A percentile compares a stretch with the other conserved stretches of the same genome.
Conservation (phyloP, 2,113 vertebrate species). For the Mobula birostris region DNA sequence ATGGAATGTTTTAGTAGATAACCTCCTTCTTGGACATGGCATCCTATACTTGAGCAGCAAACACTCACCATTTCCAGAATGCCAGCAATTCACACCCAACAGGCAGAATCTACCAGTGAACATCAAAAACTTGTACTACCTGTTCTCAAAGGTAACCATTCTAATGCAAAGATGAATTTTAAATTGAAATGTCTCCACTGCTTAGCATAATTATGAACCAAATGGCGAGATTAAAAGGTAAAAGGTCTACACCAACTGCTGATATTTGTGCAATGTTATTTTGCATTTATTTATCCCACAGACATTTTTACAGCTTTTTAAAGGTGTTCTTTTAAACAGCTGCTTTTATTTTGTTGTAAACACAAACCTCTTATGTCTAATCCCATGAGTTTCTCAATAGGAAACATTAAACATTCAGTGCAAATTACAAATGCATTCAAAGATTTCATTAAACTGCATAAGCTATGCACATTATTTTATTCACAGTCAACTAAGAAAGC, state of each 20-base stretch:
- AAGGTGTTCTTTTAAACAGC: conserved; percentile 34
- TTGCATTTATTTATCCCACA: conserved; percentile 37
- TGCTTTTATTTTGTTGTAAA: conserved; percentile 38
- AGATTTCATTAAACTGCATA: conserved; percentile 31
- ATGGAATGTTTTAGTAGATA: neutral
- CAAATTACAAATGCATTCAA: conserved; percentile 30
- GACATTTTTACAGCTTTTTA: conserved; percentile 38
- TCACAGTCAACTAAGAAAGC: neutral
- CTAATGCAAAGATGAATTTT: neutral
- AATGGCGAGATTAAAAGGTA: neutral
- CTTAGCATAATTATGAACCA: neutral
- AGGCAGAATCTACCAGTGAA: neutral
- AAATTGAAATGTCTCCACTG: neutral
- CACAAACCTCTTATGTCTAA: conserved; percentile 37
- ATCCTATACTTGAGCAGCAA: neutral
- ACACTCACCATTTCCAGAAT: neutral
- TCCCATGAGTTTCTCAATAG: conserved; percentile 32
- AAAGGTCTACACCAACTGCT: conserved; percentile 21
- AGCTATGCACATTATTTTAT: neutral
- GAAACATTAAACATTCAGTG: conserved; percentile 36
- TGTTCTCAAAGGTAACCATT: neutral
- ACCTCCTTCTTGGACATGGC: neutral
- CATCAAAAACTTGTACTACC: neutral
- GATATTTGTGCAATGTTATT: conserved; percentile 28
- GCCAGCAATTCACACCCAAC: neutral